phyloP scores from a whole-genome alignment of 1,140 invertebrate species.

The Drosophila equinoxialis region DNA sequence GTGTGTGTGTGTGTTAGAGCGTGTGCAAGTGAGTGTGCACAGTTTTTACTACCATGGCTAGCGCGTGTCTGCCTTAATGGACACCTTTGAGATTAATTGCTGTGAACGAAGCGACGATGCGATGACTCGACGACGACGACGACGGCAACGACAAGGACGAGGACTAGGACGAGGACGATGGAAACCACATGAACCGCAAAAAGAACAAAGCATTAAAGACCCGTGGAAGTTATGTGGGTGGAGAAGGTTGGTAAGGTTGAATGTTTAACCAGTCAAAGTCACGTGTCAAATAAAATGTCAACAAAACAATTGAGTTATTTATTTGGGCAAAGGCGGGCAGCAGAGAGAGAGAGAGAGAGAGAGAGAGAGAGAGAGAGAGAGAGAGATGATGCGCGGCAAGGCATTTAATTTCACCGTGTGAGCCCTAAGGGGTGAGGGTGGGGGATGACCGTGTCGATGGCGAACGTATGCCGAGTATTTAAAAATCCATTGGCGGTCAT shows the following conservation, averaged over 20 bases:
- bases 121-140: slow-evolving; percentile 13
- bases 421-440: slow-evolving; percentile 23
- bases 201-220: slow-evolving; percentile 77
- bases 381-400: slow-evolving; percentile 30
- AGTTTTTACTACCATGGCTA: slow-evolving; percentile 47
- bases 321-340: slow-evolving; percentile 58
- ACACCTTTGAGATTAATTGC: slow-evolving; percentile 80
- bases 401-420: slow-evolving; percentile 66
- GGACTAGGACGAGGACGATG: slow-evolving; percentile 31
- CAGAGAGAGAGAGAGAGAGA: too few relatives aligned
- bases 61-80: slow-evolving; percentile 75
- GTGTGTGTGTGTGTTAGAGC: not conserved
- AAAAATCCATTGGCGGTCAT: slow-evolving; percentile 81
- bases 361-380: too few relatives aligned
- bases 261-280: slow-evolving; percentile 80
- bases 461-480: slow-evolving; percentile 72
- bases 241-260: slow-evolving; percentile 30
- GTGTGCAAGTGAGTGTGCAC: slow-evolving; percentile 7
- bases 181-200: slow-evolving; percentile 78
- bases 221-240: slow-evolving; percentile 5
- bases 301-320: slow-evolving; percentile 81
- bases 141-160: slow-evolving; percentile 33
- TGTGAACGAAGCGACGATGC: slow-evolving; percentile 36
- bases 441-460: not conserved
- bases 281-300: slow-evolving; percentile 81